Evolutionary conservation across 1,140 invertebrate species (phyloP).

Genomic region (Solenopsis fugax): DNA sequence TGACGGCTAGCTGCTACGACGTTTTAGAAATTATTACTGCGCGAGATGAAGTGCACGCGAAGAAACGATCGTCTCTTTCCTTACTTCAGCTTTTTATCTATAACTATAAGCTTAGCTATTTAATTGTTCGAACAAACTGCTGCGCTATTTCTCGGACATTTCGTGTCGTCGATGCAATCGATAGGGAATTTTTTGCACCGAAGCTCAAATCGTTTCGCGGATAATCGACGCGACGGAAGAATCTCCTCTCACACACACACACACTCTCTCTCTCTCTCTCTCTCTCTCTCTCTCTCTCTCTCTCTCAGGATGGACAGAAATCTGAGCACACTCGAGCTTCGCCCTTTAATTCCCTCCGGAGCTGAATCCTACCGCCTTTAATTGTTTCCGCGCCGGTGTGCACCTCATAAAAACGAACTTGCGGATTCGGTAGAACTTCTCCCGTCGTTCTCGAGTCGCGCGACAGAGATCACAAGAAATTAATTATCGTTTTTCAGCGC

Average conservation of each 20-base stretch:
- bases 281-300: too few relatives aligned
- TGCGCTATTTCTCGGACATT: constrained; percentile 5
- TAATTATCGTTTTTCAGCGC: constrained; percentile 51
- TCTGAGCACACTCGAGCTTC: constrained; percentile 29
- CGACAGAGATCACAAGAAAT: constrained; percentile 55
- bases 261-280: too few relatives aligned
- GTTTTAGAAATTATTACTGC: constrained; percentile 15
- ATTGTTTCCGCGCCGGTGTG: constrained; percentile 53
- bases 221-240: constrained; percentile 32
- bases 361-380: constrained; percentile 24
- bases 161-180: neutral
- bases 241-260: neutral
- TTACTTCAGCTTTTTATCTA: neutral
- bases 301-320: constrained; percentile 14
- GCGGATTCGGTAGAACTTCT: constrained; percentile 50
- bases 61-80: neutral
- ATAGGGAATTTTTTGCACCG: constrained; percentile 2
- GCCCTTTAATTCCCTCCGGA: constrained; percentile 22
- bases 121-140: constrained; percentile 42
- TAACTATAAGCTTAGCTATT: neutral
- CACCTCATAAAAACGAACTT: constrained; percentile 50
- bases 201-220: constrained; percentile 1
- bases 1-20: neutral
- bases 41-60: neutral
- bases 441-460: constrained; percentile 24